phyloP scores from a whole-genome alignment of 2,113 vertebrate species.

The Chaetura pelagica region DNA sequence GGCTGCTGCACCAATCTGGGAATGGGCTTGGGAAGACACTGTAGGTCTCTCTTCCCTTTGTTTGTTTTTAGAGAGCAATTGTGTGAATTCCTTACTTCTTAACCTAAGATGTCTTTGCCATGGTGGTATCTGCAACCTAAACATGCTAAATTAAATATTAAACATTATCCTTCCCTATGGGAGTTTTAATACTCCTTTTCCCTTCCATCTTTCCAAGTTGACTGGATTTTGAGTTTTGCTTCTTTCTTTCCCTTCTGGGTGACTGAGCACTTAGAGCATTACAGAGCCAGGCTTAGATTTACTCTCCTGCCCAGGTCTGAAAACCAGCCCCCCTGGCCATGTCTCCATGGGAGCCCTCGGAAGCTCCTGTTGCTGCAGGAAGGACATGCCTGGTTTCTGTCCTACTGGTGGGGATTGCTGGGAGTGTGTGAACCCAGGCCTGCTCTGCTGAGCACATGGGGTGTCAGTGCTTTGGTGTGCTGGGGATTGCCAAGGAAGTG shows the following conservation, averaged over 20 bases:
- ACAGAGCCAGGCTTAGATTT: neutral
- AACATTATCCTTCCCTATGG: neutral
- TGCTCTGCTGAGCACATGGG: neutral
- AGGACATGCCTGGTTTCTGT: accelerated
- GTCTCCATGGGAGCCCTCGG: neutral
- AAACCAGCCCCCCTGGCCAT: neutral
- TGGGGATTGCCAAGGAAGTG: neutral
- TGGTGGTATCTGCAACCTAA: neutral
- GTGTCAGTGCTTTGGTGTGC: no score
- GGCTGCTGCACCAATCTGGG: neutral
- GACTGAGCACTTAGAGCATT: neutral
- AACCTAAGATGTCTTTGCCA: neutral
- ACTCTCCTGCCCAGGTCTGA: neutral
- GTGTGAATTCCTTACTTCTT: neutral
- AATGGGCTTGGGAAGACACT: neutral
- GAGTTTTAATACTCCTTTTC: neutral
- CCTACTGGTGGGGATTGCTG: accelerated
- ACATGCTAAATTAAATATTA: neutral
- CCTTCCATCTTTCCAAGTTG: neutral
- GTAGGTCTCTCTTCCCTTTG: neutral
- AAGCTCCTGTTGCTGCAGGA: neutral
- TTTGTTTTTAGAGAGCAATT: neutral
- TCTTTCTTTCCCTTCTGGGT: neutral
- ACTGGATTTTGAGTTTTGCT: neutral
- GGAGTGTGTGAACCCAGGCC: neutral